Evolutionary conservation across 2,797 vertebrate species (phyloP), one percentile per base, ranked within the genome.

Genomic region (Gallirallus australis): DNA sequence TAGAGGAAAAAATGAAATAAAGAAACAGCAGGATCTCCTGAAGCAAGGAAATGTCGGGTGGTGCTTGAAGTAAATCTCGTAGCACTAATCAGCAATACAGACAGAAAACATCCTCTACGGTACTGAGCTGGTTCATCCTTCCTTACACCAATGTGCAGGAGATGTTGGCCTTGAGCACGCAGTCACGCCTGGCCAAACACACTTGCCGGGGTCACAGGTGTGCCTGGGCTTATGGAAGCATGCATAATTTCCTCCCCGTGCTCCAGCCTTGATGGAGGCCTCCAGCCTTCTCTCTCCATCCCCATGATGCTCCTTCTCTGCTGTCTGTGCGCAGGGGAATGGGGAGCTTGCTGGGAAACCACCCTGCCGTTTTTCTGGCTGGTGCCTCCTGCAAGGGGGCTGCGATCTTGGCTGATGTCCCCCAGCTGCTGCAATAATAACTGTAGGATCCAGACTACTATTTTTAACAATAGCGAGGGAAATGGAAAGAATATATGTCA

Each of bases 21-120:
- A 81, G 72, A 18, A 92, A 60, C 77, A 94, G 88, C 95, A 77
- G 42, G 92, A 73, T 71, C 70, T 90, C 48, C 80, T 37, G 75
- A 73, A 85, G 86, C 78, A 65, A 73, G 60, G 23, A 95, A 93
- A 89, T 50, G 70, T 66, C 0, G 4, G 39, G 42, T 5, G 24
- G 50, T n/a, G 61, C 40, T 91, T 56, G 82, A 80, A 92, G 59
- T 90, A 86, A 93, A 87, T 86, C 77, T 86, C 30, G 6, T 18
- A 18, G 7, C 57, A 40, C 54, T 91, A 68, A 93, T 82, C 72
- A 76, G n/a, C 63, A 79, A 39, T 45, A 69, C 70, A 24, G 68
- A n/a, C 18, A 79, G 57, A 52, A 69, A 80, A 76, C 11, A 77
- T n/a, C 31, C 54, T 63, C 37, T 25, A 7, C 11, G 52, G 60